A percentile compares a stretch with the other conserved stretches of the same genome.
These are phyloP conservation scores for Philhelius pedissequus DNA, from an alignment of 2,888 invertebrate genomes.

Conservation along the genomic window DNA sequence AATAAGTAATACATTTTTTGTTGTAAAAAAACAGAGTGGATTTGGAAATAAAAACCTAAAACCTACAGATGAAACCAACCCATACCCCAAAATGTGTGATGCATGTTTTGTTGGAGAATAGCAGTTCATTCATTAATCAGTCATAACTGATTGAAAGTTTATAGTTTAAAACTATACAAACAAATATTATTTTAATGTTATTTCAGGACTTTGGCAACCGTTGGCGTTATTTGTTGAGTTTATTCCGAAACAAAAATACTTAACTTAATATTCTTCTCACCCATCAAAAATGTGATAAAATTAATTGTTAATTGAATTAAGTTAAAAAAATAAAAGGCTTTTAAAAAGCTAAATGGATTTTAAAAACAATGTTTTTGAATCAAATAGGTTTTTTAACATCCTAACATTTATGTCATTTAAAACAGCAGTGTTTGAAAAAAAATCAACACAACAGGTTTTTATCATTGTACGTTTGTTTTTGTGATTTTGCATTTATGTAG, in stretches of 20 bases:
- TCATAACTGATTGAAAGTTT: conserved; percentile 17
- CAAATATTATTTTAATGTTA: conserved; percentile 35
- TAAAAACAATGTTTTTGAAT: background rate
- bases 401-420: background rate
- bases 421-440: background rate
- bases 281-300: conserved; percentile 29
- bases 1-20: background rate
- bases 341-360: background rate
- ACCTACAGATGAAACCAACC: background rate
- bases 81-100: background rate
- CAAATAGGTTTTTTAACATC: background rate
- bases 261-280: background rate
- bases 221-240: conserved; percentile 77
- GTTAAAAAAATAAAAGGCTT: background rate
- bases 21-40: background rate
- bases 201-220: conserved; percentile 78
- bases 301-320: background rate
- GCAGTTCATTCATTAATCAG: conserved; percentile 8
- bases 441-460: background rate
- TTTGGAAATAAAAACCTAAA: background rate
- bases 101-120: conserved; percentile 12
- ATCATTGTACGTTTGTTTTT: too few species aligned
- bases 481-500: too few species aligned
- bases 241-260: conserved; percentile 70
- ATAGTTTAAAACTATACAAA: conserved; percentile 53